Evolutionary conservation across 92 coral and sea anemone genomes (phyloP).

Genomic region (Phenganax marumi): DNA sequence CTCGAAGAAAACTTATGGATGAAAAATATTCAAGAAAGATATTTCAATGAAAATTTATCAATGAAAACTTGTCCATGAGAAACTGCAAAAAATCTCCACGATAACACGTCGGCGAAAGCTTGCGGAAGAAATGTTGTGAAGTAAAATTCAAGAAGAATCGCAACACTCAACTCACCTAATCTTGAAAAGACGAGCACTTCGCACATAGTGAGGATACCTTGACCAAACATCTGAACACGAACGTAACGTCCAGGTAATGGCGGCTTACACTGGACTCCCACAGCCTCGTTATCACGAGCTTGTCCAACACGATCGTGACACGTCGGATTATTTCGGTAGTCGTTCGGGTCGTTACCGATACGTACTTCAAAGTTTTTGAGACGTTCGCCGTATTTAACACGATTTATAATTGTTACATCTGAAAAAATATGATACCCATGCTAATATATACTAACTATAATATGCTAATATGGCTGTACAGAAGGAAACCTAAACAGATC

Average conservation of each 20-base stretch:
- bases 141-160: background rate
- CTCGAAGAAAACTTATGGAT: no score
- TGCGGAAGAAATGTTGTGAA: no score
- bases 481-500: no score
- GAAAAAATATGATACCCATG: background rate
- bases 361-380: slow-evolving; percentile 87
- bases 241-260: slow-evolving; percentile 97
- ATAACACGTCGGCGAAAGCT: no score
- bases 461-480: background rate
- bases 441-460: background rate
- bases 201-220: slow-evolving; percentile 79
- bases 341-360: slow-evolving; percentile 65
- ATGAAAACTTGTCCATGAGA: no score
- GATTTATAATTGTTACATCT: slow-evolving; percentile 85
- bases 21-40: no score
- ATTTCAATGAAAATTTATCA: no score
- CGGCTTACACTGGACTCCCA: slow-evolving; percentile 89
- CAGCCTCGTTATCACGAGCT: slow-evolving; percentile 82
- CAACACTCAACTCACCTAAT: slow-evolving; percentile 61
- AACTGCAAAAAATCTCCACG: no score
- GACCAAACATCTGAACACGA: slow-evolving; percentile 92
- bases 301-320: slow-evolving; percentile 84
- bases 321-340: slow-evolving; percentile 70
- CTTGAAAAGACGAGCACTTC: slow-evolving; percentile 91
- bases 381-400: slow-evolving; percentile 71